Evolutionary conservation across 2,113 vertebrate species (phyloP), one percentile per base, ranked within the genome.

Genomic region (Thamnophis sirtalis): DNA sequence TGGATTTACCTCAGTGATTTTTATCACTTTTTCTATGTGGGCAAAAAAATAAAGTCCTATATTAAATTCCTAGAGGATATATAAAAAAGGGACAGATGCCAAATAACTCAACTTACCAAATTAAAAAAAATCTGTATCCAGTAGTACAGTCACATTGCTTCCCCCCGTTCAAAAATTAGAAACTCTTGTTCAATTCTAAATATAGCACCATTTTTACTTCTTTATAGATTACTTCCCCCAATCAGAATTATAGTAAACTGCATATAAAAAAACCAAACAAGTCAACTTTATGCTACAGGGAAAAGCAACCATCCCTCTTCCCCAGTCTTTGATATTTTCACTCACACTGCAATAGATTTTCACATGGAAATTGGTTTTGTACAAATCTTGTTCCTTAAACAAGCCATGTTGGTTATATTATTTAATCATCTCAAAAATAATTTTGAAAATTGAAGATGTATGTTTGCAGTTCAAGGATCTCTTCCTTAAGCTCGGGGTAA

Each of bases 381-480:
- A 63, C 9, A 89, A 10, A 49, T n/a, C 3, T 48, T 68, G 60
- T 48, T 48, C 43, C 26, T 63, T 26, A 49, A 55, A 17, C 28
- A 60, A 50, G 50, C 56, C 43, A 38, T 28, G 15, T 26, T 28
- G 63, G 60, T 28, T 9, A 28, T 51, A 50, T 86, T 86, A 80
- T 87, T 56, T 87, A 73, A 73, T 68, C n/a, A 91, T 53, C 86
- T 87, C 85, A 87, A 38, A 91, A 54, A 10, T 24, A 73, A 91
- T 43, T 3, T 43, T 43, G 73, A 53, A 86, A 53, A 43, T 21
- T 10, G 73, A 92, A 28, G 21, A 22, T 80, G 3, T 43, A n/a
- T 56, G 38, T 33, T 28, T 53, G 4, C 8, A 49, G 10, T 9
- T 21, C 28, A 17, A 11, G 7, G 24, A 55, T 5, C 85, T 53